phyloP scores from a whole-genome alignment of 1,140 invertebrate genomes.

The Drosophila takahashii region DNA sequence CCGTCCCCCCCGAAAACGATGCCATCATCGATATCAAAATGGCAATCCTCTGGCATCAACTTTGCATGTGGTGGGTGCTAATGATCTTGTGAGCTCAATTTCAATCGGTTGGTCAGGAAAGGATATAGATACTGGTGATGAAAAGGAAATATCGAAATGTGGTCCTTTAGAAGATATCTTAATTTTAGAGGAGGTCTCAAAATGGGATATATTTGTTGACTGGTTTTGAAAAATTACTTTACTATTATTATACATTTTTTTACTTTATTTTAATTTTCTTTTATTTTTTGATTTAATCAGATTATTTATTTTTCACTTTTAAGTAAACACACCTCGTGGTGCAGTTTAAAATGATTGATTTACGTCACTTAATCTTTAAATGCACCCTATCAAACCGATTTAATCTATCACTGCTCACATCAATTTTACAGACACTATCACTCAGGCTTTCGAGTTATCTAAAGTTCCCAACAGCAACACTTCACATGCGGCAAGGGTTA shows the following conservation, averaged over 20 bases:
- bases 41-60: slow-evolving; percentile 25
- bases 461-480: slow-evolving; percentile 7
- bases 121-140: not conserved
- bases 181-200: too few relatives aligned
- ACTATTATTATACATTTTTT: too few relatives aligned
- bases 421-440: slow-evolving; percentile 20
- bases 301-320: too few relatives aligned
- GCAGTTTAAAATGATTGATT: slow-evolving; percentile 7
- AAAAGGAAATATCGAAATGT: not conserved
- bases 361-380: slow-evolving; percentile 18
- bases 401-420: slow-evolving; percentile 13
- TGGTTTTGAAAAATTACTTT: too few relatives aligned
- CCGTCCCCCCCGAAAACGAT: not conserved
- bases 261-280: too few relatives aligned
- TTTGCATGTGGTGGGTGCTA: slow-evolving; percentile 31
- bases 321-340: not conserved
- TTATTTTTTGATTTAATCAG: too few relatives aligned
- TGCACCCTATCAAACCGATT: slow-evolving; percentile 7
- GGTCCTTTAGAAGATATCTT: not conserved
- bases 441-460: slow-evolving; percentile 23
- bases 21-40: slow-evolving; percentile 8
- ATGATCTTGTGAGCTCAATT: slow-evolving; percentile 30
- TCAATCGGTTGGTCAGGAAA: not conserved
- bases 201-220: too few relatives aligned
- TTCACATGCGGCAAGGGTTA: not conserved